Evolutionary conservation across 2,797 vertebrate species (phyloP), one percentile per base, ranked within the genome.

Genomic region (Chelon labrosus): DNA sequence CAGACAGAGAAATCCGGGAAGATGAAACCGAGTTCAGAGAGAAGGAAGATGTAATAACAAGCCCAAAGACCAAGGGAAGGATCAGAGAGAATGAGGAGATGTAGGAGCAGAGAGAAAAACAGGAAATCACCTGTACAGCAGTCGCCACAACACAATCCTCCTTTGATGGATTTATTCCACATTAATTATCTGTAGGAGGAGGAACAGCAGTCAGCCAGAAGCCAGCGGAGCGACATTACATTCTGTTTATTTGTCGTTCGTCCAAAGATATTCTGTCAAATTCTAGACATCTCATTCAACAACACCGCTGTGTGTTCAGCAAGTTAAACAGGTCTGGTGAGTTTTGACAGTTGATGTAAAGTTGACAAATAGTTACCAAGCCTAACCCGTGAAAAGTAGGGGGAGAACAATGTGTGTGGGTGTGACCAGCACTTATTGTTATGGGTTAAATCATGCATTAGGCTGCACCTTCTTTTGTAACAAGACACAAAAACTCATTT

Each of bases 21-120:
- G 59, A 76, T 62, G 1, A 61, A 70, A 59, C 50, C 27, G 25
- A 62, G 55, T 77, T 77, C 72, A 53, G 35, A 60, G 52, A 20
- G 44, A 71, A 55, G 46, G 31, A 3, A 59, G 63, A 77, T 60
- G 65, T 70, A 83, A 80, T 73, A 61, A 67, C 10, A 19, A 75
- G 55, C 19, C 11, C 16, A 60, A 73, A 75, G 50, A 58, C 16
- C 0, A 7, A 19, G 16, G 59, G 39, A 51, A 38, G 65, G 65
- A 72, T 80, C 53, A 70, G 35, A 74, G 35, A 11, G 37, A 63
- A 27, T 3, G 27, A 61, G 67, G 38, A 7, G 50, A 69, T 5
- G 3, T 4, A 6, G 1, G 7, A 63, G 46, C 46, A n/a, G 49
- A 69, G 54, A 27, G 60, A 70, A 73, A 69, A 37, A 52, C 59